Conservation (phyloP, 2,888 invertebrate species). For the Diarsia dahlii region DNA sequence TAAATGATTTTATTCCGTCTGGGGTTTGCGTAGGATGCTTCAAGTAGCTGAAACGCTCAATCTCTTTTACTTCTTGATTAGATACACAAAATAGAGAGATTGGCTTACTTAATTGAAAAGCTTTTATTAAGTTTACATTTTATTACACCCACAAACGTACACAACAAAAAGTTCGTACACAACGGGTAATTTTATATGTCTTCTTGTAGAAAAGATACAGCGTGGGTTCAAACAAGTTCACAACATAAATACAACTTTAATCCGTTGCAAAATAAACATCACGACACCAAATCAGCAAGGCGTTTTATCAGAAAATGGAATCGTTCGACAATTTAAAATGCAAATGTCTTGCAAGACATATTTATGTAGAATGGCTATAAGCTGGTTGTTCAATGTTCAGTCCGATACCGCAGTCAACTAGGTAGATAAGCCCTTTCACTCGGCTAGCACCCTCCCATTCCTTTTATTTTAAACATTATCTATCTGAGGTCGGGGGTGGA, state of each 20-base stretch:
- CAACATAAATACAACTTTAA: constrained; percentile 37
- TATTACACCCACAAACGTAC: neutral
- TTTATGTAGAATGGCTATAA: constrained; percentile 72
- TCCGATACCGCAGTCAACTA: constrained; percentile 77
- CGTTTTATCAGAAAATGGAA: constrained; percentile 67
- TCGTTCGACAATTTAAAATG: constrained; percentile 64
- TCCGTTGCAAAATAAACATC: constrained; percentile 52
- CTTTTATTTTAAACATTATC: constrained; percentile 80
- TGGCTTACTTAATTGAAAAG: constrained; percentile 3
- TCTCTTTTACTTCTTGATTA: constrained; percentile 41
- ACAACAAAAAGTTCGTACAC: neutral
- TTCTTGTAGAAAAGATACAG: neutral
- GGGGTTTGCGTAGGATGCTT: constrained; percentile 25
- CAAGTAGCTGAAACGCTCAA: constrained; percentile 44
- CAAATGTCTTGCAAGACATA: constrained; percentile 62
- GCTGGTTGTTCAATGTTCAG: constrained; percentile 67
- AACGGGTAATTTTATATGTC: neutral
- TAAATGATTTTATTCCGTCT: constrained; percentile 60
- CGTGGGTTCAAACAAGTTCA: constrained; percentile 8
- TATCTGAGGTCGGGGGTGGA: constrained; percentile 69
- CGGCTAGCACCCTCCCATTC: constrained; percentile 66
- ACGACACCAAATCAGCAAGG: constrained; percentile 51
- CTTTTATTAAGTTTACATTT: constrained; percentile 8
- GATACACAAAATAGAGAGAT: constrained; percentile 11
- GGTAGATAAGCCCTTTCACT: constrained; percentile 79